These are phyloP conservation scores for Myoxocephalus aenaeus DNA, from an alignment of 2,797 vertebrate species.

Conservation along the genomic window DNA sequence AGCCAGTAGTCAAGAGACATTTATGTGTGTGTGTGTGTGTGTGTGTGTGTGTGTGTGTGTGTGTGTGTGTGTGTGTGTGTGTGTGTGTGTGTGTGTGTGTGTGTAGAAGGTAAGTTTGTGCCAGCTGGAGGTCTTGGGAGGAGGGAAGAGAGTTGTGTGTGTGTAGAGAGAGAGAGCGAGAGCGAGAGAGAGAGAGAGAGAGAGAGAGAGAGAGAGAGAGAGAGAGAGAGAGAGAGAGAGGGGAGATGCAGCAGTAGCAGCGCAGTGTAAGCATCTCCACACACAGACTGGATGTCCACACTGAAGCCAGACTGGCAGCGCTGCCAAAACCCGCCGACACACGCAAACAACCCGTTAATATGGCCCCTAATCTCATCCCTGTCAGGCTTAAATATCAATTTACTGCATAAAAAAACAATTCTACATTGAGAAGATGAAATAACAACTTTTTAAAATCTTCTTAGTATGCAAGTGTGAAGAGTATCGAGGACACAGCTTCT, in stretches of 20 bases:
- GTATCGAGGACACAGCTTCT: background rate
- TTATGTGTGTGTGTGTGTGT: slow-evolving; percentile 29
- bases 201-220: slow-evolving; percentile 10
- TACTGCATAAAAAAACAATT: slow-evolving; percentile 31
- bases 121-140: slow-evolving; percentile 73
- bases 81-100: slow-evolving; percentile 27
- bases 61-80: slow-evolving; percentile 35
- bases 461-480: background rate
- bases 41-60: slow-evolving; percentile 33
- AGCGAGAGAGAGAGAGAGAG: slow-evolving; percentile 10
- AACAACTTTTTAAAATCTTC: background rate
- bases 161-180: slow-evolving; percentile 20
- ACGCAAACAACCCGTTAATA: slow-evolving; percentile 60
- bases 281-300: slow-evolving; percentile 47
- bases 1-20: slow-evolving; percentile 63
- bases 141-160: slow-evolving; percentile 34
- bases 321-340: slow-evolving; percentile 59
- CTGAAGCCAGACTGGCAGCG: slow-evolving; percentile 40
- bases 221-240: slow-evolving; percentile 12
- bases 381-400: slow-evolving; percentile 58
- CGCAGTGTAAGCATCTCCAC: slow-evolving; percentile 60
- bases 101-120: slow-evolving; percentile 47
- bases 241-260: slow-evolving; percentile 55
- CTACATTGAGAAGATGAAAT: background rate
- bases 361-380: slow-evolving; percentile 64